Evolutionary conservation across 2,113 vertebrate genomes (phyloP).

Genomic region (Phaethornis superciliosus): DNA sequence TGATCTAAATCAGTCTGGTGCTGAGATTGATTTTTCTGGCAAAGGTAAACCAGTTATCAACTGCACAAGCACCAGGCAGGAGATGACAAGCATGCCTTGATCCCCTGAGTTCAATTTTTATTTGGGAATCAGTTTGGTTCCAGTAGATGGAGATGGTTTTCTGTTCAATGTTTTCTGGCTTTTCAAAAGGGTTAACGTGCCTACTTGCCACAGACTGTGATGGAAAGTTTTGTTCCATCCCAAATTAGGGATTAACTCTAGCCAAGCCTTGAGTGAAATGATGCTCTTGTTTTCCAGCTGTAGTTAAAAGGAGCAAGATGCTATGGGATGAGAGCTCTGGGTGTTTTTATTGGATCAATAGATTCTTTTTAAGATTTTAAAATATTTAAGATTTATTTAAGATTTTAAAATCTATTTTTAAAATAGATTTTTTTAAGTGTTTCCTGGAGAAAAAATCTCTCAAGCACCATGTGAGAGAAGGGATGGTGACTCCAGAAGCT

Average conservation of each 20-base stretch:
- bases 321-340: not conserved
- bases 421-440: no score
- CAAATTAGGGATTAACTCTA: not conserved
- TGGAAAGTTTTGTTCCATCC: not conserved
- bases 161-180: not conserved
- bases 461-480: no score
- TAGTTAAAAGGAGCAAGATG: not conserved
- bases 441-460: not conserved
- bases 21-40: not conserved
- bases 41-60: not conserved
- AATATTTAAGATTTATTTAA: no score
- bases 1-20: not conserved
- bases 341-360: not conserved
- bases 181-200: not conserved
- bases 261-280: not conserved
- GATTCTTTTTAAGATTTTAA: no score
- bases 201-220: fast-evolving
- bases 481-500: not conserved
- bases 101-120: not conserved
- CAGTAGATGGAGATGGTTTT: not conserved
- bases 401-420: no score
- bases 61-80: not conserved
- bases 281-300: not conserved
- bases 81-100: not conserved
- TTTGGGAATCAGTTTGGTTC: not conserved